phyloP scores from a whole-genome alignment of 2,888 invertebrate genomes.

The Eristalis arbustorum region DNA sequence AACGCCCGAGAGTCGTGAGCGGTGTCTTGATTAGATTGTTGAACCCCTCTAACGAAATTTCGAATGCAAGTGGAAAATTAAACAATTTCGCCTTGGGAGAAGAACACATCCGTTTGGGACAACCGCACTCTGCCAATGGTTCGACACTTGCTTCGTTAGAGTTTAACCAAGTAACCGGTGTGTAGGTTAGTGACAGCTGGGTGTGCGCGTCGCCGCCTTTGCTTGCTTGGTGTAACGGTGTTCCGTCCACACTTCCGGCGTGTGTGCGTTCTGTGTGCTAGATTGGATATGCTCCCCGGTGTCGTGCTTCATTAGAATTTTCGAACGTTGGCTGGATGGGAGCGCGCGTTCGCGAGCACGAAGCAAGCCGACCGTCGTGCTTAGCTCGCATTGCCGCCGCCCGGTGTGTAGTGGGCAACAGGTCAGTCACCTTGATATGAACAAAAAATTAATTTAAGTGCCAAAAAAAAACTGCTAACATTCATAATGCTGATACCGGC shows the following conservation, averaged over 20 bases:
- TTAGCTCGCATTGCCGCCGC: too few species aligned
- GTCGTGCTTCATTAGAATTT: constrained; percentile 28
- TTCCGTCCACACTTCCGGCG: constrained; percentile 54
- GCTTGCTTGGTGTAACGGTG: not conserved
- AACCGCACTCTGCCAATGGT: not conserved
- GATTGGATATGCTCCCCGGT: constrained; percentile 23
- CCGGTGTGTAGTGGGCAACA: not conserved
- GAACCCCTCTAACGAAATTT: not conserved
- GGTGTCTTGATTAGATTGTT: not conserved
- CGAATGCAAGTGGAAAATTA: constrained; percentile 29
- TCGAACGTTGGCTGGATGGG: not conserved
- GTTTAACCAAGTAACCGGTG: not conserved
- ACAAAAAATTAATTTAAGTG: not conserved
- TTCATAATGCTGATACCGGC: constrained; percentile 1
- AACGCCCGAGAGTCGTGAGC: constrained; percentile 6
- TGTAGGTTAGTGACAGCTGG: constrained; percentile 38
- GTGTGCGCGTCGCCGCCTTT: constrained; percentile 13
- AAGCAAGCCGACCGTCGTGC: too few species aligned
- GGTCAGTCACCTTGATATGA: not conserved
- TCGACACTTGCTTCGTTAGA: constrained; percentile 1
- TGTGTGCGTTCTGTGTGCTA: constrained; percentile 1
- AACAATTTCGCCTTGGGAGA: constrained; percentile 36
- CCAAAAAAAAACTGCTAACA: not conserved
- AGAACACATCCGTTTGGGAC: constrained; percentile 45
- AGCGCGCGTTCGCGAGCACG: not conserved